Conservation (phyloP, 2,888 invertebrate species). For the Meteorus colon region DNA sequence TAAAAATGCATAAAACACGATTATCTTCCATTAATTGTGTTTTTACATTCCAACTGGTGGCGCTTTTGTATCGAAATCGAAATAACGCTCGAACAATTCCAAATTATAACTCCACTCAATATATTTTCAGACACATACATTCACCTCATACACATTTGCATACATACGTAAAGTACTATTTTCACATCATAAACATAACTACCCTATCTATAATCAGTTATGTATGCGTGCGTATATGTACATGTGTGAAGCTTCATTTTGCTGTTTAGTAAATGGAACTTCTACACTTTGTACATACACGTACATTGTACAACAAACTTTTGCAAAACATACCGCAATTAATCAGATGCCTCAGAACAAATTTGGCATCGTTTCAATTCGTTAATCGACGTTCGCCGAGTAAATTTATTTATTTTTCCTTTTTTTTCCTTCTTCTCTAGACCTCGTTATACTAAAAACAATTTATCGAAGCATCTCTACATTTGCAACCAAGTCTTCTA, state of each 20-base stretch:
- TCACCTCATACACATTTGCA: not conserved
- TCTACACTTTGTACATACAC: not conserved
- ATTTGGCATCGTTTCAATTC: conserved; percentile 46
- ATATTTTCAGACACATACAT: conserved; percentile 19
- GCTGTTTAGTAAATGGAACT: conserved; percentile 1
- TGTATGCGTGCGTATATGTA: not conserved
- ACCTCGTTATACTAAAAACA: conserved; percentile 33
- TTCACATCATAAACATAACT: conserved; percentile 26
- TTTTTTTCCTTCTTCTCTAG: conserved; percentile 8
- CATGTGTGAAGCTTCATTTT: not conserved
- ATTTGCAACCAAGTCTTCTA: conserved; percentile 30
- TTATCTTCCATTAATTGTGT: conserved; percentile 66
- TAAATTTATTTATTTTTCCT: not conserved
- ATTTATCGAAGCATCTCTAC: conserved; percentile 32
- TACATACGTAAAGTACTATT: not conserved
- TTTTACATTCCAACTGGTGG: conserved; percentile 52
- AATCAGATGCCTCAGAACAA: conserved; percentile 36
- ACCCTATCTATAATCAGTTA: not conserved
- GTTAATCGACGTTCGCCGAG: conserved; percentile 39
- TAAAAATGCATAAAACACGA: conserved; percentile 70
- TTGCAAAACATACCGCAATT: conserved; percentile 32
- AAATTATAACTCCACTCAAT: conserved; percentile 33
- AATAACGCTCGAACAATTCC: conserved; percentile 30
- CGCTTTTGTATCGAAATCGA: conserved; percentile 28
- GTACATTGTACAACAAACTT: conserved; percentile 26